phyloP scores from a whole-genome alignment of 2,888 invertebrate genomes.

The Eudasyphora cyanicolor region DNA sequence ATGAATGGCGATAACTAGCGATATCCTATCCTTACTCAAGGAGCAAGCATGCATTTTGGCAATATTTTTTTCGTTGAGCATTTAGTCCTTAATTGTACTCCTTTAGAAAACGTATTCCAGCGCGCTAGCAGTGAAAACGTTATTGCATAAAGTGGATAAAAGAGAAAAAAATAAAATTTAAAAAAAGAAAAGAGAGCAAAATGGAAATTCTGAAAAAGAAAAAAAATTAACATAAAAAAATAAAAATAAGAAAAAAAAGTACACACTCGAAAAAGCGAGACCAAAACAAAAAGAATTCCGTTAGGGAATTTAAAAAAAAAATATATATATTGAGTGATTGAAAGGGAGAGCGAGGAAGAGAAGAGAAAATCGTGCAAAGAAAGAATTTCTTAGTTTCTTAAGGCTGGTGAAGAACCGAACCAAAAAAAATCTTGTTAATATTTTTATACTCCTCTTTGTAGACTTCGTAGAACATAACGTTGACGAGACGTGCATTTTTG shows the following conservation, averaged over 20 bases:
- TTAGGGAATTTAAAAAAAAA: slow-evolving; percentile 2
- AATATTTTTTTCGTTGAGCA: slow-evolving; percentile 50
- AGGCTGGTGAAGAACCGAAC: neutral
- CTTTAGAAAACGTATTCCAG: slow-evolving; percentile 70
- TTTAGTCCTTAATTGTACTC: slow-evolving; percentile 73
- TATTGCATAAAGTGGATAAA: slow-evolving; percentile 16
- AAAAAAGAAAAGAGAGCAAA: slow-evolving; percentile 8
- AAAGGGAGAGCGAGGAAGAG: neutral
- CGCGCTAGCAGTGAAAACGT: slow-evolving; percentile 47
- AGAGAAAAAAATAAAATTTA: neutral
- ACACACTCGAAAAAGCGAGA: neutral
- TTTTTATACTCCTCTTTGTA: slow-evolving; percentile 11
- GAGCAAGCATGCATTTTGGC: slow-evolving; percentile 15
- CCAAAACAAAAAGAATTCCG: neutral
- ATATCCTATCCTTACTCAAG: slow-evolving; percentile 15
- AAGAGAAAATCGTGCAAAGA: neutral
- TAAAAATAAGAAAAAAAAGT: slow-evolving; percentile 6
- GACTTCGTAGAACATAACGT: neutral
- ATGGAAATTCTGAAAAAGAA: slow-evolving; percentile 10
- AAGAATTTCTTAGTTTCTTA: slow-evolving; percentile 10
- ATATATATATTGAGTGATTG: neutral
- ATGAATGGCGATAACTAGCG: neutral
- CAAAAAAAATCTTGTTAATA: slow-evolving; percentile 8
- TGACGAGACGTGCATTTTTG: slow-evolving; percentile 14
- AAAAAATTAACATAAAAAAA: slow-evolving; percentile 22